A percentile compares a stretch with the other conserved stretches of the same genome.
Conservation (phyloP, 2,888 invertebrate species). For the Leptopilina myrica region DNA sequence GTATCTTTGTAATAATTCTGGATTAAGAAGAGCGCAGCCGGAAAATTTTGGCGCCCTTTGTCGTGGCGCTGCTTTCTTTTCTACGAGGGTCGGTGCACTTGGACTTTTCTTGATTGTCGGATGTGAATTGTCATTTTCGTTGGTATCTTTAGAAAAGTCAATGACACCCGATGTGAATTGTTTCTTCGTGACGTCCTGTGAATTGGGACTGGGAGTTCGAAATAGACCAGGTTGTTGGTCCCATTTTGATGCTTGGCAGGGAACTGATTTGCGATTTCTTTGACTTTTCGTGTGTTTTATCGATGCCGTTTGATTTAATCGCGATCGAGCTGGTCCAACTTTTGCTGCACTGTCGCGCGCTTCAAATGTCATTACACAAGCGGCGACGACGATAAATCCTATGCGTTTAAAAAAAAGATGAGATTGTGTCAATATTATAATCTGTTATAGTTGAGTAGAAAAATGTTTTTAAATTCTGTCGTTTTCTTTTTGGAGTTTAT, state of each 20-base stretch:
- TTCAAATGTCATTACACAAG: constrained; percentile 99
- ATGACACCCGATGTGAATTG: constrained; percentile 73
- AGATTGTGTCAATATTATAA: no score
- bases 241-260: constrained; percentile 79
- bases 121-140: constrained; percentile 64
- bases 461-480: no score
- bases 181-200: constrained; percentile 70
- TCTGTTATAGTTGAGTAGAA: no score
- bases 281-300: constrained; percentile 67
- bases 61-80: constrained; percentile 73
- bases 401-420: constrained; percentile 51
- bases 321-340: constrained; percentile 88
- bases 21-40: constrained; percentile 81
- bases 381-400: constrained; percentile 97
- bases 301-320: constrained; percentile 69
- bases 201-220: constrained; percentile 79
- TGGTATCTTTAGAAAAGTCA: constrained; percentile 72
- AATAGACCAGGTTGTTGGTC: constrained; percentile 85
- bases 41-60: constrained; percentile 71
- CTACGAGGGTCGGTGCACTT: constrained; percentile 80
- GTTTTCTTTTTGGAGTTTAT: no score
- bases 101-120: constrained; percentile 78
- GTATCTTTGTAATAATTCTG: constrained; percentile 85
- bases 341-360: constrained; percentile 96
- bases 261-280: constrained; percentile 77